phyloP scores from a whole-genome alignment of 2,113 vertebrate species.

The Rousettus leschenaultii region DNA sequence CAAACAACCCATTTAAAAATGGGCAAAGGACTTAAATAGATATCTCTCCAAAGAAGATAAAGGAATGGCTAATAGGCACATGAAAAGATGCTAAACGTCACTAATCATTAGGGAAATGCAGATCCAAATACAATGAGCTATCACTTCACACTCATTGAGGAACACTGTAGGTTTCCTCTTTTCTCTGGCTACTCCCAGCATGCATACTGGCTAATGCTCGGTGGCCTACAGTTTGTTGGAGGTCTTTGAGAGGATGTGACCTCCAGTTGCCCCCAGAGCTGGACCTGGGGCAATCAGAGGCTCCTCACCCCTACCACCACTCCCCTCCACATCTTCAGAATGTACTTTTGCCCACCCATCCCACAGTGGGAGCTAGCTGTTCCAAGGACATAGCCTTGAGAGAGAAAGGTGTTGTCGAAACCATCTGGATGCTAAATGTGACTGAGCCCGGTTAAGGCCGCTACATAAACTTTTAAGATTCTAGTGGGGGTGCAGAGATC shows the following conservation, averaged over 20 bases:
- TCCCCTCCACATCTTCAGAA: not conserved
- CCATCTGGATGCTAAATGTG: not conserved
- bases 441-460: not conserved
- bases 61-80: not conserved
- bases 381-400: not conserved
- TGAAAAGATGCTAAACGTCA: not conserved
- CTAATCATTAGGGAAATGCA: not conserved
- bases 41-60: not conserved
- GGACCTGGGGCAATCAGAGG: not conserved
- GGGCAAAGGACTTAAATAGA: not conserved
- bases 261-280: not conserved
- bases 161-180: not conserved
- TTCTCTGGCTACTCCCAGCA: not conserved
- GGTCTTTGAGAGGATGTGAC: not conserved
- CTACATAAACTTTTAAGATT: not conserved
- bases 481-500: not conserved
- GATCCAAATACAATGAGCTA: not conserved
- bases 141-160: not conserved
- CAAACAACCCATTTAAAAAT: not conserved
- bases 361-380: not conserved
- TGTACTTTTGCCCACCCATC: not conserved
- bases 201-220: not conserved
- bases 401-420: not conserved
- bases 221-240: not conserved
- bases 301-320: not conserved